Conservation (phyloP, 1,140 invertebrate genomes). For the Tenebrio molitor region DNA sequence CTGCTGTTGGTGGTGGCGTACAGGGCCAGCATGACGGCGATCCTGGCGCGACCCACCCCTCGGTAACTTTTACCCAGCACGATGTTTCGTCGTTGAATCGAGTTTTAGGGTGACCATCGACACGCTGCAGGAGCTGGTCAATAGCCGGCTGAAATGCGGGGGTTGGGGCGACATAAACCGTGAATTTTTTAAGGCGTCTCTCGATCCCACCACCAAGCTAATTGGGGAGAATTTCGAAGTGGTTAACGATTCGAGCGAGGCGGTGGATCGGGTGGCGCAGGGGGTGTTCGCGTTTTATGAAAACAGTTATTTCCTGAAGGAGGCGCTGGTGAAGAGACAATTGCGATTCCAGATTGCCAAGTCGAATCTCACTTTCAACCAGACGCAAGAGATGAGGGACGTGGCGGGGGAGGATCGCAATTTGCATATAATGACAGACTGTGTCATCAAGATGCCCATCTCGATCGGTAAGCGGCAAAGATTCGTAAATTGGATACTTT, state of each 20-base stretch:
- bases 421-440: conserved; percentile 85
- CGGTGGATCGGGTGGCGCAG: conserved; percentile 74
- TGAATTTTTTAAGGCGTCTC: conserved; percentile 77
- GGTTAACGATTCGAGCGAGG: conserved; percentile 70
- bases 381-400: conserved; percentile 23
- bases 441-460: conserved; percentile 84
- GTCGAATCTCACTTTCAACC: neutral
- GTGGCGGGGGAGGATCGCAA: conserved; percentile 67
- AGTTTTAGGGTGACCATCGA: conserved; percentile 80
- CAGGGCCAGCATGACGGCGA: conserved; percentile 85
- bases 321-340: conserved; percentile 73
- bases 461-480: conserved; percentile 71
- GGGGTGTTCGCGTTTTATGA: conserved; percentile 85
- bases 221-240: conserved; percentile 78
- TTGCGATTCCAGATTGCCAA: conserved; percentile 57
- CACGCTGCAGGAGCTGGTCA: conserved; percentile 76
- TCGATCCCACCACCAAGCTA: conserved; percentile 74
- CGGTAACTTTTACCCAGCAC: conserved; percentile 66
- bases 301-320: conserved; percentile 79
- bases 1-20: conserved; percentile 83
- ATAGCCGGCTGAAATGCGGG: conserved; percentile 74
- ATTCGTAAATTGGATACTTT: neutral
- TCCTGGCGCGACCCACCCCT: conserved; percentile 80
- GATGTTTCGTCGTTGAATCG: neutral
- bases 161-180: conserved; percentile 79